Conservation (phyloP, 2,797 vertebrate genomes). For the Coracias cyanogaster region DNA sequence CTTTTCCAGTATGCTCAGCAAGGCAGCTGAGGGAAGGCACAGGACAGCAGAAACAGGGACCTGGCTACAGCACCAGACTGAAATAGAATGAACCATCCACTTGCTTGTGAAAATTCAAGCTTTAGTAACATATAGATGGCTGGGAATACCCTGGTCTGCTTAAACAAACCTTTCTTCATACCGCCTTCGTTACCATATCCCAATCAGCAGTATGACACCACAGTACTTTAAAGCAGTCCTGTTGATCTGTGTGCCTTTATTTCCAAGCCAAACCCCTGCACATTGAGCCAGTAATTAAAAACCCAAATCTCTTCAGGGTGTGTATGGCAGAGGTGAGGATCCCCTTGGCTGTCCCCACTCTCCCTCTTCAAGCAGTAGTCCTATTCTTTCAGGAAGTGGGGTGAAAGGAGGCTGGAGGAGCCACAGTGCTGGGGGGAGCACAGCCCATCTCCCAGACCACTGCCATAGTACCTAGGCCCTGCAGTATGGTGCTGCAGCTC, state of each 20-base stretch:
- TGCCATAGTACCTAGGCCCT: neutral
- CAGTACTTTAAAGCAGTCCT: neutral
- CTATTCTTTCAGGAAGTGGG: fast-evolving
- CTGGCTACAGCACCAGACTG: neutral
- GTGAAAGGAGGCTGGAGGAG: neutral
- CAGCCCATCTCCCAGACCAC: neutral
- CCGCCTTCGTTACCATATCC: neutral
- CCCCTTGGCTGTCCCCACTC: neutral
- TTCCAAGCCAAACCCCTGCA: neutral
- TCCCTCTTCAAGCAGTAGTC: neutral
- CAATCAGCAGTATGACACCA: neutral
- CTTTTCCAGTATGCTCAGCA: neutral
- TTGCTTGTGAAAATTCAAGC: neutral
- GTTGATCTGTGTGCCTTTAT: neutral
- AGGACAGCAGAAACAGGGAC: neutral
- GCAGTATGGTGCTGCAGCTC: neutral
- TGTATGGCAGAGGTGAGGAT: neutral
- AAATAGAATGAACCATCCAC: neutral
- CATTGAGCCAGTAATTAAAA: neutral
- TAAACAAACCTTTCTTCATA: neutral
- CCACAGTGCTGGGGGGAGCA: neutral
- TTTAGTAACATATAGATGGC: neutral
- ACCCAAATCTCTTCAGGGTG: neutral
- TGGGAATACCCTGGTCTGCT: neutral
- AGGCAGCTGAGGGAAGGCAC: fast-evolving